These are phyloP conservation scores for Halocaridina rubra DNA, from an alignment of 2,888 invertebrate genomes.

Conservation along the genomic window DNA sequence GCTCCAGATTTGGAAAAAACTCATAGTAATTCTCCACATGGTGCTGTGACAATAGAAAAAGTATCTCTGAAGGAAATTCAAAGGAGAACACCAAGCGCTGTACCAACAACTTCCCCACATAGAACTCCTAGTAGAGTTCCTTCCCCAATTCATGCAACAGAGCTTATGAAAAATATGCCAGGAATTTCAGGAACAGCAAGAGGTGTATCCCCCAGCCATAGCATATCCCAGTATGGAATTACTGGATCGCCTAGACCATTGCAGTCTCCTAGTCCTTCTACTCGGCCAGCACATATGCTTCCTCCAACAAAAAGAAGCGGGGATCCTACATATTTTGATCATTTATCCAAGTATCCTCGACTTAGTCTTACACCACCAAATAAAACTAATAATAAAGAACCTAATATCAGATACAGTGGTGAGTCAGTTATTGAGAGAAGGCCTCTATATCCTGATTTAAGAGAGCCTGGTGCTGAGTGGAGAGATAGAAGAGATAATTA, in stretches of 20 bases:
- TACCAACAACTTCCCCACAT: neutral
- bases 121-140: constrained; percentile 21
- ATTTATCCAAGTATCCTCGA: constrained; percentile 15
- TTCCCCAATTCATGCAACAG: neutral
- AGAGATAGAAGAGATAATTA: constrained; percentile 18
- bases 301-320: constrained; percentile 28
- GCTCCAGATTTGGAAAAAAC: constrained; percentile 68
- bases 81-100: constrained; percentile 27
- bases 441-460: neutral
- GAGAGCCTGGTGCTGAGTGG: constrained; percentile 13
- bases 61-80: constrained; percentile 4
- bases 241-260: constrained; percentile 40
- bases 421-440: constrained; percentile 10
- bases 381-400: constrained; percentile 9
- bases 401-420: constrained; percentile 7
- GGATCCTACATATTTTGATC: constrained; percentile 32
- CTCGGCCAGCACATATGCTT: constrained; percentile 5
- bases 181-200: constrained; percentile 20
- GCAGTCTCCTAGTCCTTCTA: neutral
- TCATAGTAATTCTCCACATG: neutral
- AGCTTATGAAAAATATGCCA: constrained; percentile 24
- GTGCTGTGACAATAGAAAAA: neutral
- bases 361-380: constrained; percentile 26
- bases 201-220: constrained; percentile 32
- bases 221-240: constrained; percentile 24